Percentiles rank a stretch among this genome's conserved stretches.
Conservation (phyloP, 2,113 vertebrate species). For the Pachypanchax playfairii region DNA sequence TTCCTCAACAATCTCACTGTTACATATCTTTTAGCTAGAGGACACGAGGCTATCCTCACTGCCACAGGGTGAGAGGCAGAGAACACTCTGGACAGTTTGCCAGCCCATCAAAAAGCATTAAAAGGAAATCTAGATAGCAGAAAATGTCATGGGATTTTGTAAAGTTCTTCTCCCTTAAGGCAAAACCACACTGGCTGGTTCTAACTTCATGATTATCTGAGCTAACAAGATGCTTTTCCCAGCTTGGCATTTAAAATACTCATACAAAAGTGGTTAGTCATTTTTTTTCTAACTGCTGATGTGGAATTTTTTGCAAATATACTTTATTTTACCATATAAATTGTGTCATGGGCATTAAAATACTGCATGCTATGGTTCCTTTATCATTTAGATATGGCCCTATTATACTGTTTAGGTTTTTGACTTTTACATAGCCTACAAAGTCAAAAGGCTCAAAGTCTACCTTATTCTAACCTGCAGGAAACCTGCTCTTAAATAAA, state of each 20-base stretch:
- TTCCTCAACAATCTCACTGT: slow-evolving; percentile 1
- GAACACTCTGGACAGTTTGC: neutral
- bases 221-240: slow-evolving; percentile 3
- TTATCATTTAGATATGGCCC: neutral
- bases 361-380: neutral
- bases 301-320: neutral
- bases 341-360: neutral
- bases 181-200: neutral
- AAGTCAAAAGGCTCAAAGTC: too few relatives aligned
- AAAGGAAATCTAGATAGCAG: neutral
- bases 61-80: neutral
- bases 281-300: neutral
- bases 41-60: neutral
- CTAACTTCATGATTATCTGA: neutral
- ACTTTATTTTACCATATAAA: neutral
- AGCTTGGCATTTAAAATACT: neutral
- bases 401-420: neutral
- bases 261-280: neutral
- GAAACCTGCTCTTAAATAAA: too few relatives aligned
- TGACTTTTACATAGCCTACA: neutral
- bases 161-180: neutral
- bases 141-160: neutral
- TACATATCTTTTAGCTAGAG: neutral
- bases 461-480: neutral
- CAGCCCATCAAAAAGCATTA: neutral